Conservation (phyloP, 2,113 vertebrate genomes). For the Hydrochoerus hydrochaeris region DNA sequence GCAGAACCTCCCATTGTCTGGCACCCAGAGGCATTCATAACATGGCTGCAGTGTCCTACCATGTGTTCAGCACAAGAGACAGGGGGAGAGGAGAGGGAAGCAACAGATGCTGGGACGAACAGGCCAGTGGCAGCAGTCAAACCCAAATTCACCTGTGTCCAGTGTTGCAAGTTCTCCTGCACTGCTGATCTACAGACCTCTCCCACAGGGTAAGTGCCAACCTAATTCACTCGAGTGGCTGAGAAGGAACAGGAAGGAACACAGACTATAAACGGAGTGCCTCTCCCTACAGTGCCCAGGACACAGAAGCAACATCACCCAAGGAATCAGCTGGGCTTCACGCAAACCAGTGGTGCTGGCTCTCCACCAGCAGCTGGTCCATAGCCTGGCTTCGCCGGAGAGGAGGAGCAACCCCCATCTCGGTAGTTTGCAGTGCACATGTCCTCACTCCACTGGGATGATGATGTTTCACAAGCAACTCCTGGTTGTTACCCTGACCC, state of each 20-base stretch:
- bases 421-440: fast-evolving
- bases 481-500: not conserved
- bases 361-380: not conserved
- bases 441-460: not conserved
- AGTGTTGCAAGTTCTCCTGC: not conserved
- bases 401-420: not conserved
- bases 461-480: not conserved
- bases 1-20: not conserved
- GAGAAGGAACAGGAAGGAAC: not conserved
- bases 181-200: not conserved
- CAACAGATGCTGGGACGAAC: not conserved
- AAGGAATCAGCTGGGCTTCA: not conserved
- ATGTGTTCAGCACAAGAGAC: not conserved
- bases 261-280: fast-evolving
- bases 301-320: not conserved
- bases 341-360: not conserved
- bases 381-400: not conserved
- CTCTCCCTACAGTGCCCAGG: not conserved
- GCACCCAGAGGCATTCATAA: not conserved
- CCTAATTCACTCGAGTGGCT: not conserved
- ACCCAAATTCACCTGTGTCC: not conserved
- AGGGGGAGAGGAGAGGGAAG: not conserved
- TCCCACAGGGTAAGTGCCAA: not conserved
- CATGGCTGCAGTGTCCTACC: not conserved
- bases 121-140: too few species aligned